phyloP scores from a whole-genome alignment of 37 sponge, comb jelly and placozoan genomes.

The Chondrilla cf. caribensis region DNA sequence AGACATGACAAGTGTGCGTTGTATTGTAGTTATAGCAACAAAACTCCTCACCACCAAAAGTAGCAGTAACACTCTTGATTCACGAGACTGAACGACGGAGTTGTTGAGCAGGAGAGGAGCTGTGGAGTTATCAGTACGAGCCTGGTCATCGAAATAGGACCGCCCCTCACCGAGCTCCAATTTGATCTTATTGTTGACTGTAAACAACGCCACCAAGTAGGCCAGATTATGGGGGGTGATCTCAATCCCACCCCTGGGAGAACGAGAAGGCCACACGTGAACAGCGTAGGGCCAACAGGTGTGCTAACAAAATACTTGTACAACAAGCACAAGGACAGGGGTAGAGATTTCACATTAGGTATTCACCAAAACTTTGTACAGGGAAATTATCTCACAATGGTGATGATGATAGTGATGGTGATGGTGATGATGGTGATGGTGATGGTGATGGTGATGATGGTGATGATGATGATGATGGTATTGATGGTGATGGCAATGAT shows the following conservation, averaged over 20 bases:
- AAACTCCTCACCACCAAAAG: neutral
- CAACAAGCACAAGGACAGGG: too few relatives aligned
- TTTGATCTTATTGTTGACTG: conserved; percentile 60
- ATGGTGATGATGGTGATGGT: too few relatives aligned
- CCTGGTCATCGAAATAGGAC: neutral
- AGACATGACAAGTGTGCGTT: too few relatives aligned
- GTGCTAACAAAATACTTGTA: too few relatives aligned
- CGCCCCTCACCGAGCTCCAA: conserved; percentile 28
- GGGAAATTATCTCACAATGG: too few relatives aligned
- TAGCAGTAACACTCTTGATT: neutral
- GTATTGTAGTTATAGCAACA: neutral
- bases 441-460: neutral
- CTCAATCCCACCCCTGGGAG: conserved; percentile 14
- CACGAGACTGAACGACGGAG: neutral
- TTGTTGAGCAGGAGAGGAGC: conserved; percentile 5
- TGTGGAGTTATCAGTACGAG: neutral
- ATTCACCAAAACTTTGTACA: too few relatives aligned
- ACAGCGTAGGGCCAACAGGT: too few relatives aligned
- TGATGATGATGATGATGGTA: neutral
- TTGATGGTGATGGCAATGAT: neutral
- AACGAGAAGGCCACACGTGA: neutral
- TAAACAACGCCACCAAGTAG: conserved; percentile 64
- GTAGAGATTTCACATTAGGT: too few relatives aligned
- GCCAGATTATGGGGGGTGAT: conserved; percentile 62
- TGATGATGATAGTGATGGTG: too few relatives aligned